Base-by-base conservation (phyloP, 2,113 vertebrate species). In the Sardina pilchardus region DNA sequence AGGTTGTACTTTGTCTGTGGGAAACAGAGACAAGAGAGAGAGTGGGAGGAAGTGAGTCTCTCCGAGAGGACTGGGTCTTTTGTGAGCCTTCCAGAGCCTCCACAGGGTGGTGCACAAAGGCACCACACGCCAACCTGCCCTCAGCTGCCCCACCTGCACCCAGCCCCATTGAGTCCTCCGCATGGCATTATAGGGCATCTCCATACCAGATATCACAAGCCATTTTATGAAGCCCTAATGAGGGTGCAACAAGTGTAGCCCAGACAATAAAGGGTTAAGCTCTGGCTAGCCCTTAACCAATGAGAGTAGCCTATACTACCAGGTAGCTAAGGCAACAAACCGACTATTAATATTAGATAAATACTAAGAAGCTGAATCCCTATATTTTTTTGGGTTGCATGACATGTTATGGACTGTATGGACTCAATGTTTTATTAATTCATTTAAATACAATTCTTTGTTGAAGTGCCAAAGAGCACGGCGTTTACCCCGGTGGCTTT, bases 1-100 rank as follows among this genome's bases (percentile, higher is more conserved):
- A 99, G 92, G 92, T 99, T 99, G 93, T 98, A 99, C 90, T 99
- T 99, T 88, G 97, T 97, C 98, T 99, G 95, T 71, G 81, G 26
- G 89, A 91, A 67, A 82, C 47, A 81, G 47, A 84, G 89, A 36
- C 26, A 42, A 86, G 16, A 59, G 16, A 14, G 9, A 12, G 36
- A 42, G 30, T 26, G 50, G 34, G 36, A 30, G 53, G 78, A 14
- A 19, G 21, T 30, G 50, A 85, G 63, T 42, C n/a, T 39, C 34
- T 26, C 26, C 0, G 53, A 30, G n/a, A 30, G 24, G 24, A 63
- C 21, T n/a, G 9, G 50, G 50, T 47, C 45, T 53, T 53, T 53
- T 53, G 50, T 53, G 50, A 53, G 50, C 50, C 14, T 53, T 53
- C 50, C 17, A 19, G 19, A 53, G 50, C 17, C 50, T 53, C 50